These are phyloP conservation scores for Hemiprocne comata DNA, from an alignment of 2,113 vertebrate species.

Conservation along the genomic window DNA sequence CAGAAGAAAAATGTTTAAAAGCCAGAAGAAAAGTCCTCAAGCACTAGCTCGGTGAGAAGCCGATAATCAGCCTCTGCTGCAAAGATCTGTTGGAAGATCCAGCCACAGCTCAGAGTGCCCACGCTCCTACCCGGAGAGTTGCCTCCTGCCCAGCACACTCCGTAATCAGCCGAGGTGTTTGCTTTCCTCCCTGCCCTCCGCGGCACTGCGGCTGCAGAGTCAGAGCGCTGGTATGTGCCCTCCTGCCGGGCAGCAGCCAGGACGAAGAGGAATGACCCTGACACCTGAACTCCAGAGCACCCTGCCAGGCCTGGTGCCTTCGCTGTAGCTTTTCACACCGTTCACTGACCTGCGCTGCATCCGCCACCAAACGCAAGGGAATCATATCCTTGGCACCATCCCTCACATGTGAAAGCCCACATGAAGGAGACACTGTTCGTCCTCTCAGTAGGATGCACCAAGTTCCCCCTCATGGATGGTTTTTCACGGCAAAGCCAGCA, in stretches of 20 bases:
- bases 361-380: neutral
- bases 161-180: neutral
- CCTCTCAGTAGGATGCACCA: neutral
- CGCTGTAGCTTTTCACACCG: neutral
- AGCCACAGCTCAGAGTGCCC: neutral
- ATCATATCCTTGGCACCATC: neutral
- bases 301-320: neutral
- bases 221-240: neutral
- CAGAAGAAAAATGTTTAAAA: neutral
- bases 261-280: neutral
- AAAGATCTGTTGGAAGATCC: neutral
- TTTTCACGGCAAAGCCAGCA: neutral
- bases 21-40: neutral
- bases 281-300: neutral
- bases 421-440: rapidly evolving
- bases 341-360: neutral
- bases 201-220: neutral
- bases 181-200: neutral
- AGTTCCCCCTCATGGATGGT: neutral
- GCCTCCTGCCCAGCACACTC: neutral
- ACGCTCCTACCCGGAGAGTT: neutral
- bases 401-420: neutral
- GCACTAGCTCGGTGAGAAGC: neutral
- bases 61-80: neutral
- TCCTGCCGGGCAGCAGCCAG: neutral